Evolutionary conservation across 2,113 vertebrate species (phyloP).

Genomic region (Sporophila hypoxantha): DNA sequence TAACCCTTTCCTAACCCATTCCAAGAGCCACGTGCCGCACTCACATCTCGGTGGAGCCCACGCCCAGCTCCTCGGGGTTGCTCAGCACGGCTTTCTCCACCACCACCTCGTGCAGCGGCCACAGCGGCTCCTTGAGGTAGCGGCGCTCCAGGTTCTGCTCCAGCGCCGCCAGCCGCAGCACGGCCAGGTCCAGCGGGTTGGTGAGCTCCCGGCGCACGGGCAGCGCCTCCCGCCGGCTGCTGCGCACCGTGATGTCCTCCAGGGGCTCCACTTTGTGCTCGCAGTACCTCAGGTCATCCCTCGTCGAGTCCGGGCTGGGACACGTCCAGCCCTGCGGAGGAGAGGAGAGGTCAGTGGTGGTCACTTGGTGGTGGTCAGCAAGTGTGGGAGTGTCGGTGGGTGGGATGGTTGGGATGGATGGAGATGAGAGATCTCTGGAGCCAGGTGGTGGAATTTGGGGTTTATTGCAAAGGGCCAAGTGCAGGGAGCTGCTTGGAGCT

Average conservation of each 20-base stretch:
- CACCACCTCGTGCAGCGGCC: conserved; percentile 85
- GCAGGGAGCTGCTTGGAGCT: too few relatives aligned
- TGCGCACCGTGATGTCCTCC: conserved; percentile 83
- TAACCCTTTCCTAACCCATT: not conserved
- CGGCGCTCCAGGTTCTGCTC: conserved; percentile 91
- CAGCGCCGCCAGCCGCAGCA: conserved; percentile 81
- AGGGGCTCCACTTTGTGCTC: conserved; percentile 82
- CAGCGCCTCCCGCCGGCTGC: conserved; percentile 74
- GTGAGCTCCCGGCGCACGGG: conserved; percentile 75
- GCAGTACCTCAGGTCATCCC: conserved; percentile 85
- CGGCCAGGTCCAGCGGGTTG: conserved; percentile 88
- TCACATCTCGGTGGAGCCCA: conserved; percentile 65
- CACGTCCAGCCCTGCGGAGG: conserved; percentile 79
- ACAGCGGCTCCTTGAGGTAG: conserved; percentile 91
- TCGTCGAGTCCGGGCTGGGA: conserved; percentile 82
- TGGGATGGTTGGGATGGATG: too few relatives aligned
- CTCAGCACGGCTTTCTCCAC: conserved; percentile 75
- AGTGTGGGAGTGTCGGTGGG: too few relatives aligned
- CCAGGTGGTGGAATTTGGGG: too few relatives aligned
- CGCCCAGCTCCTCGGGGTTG: conserved; percentile 15
- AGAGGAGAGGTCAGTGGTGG: not conserved
- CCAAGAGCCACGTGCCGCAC: too few relatives aligned
- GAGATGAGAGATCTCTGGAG: too few relatives aligned
- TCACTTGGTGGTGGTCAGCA: too few relatives aligned
- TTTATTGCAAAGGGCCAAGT: too few relatives aligned